These are phyloP conservation scores for Choloepus didactylus DNA, from an alignment of 2,797 vertebrate genomes.

Conservation along the genomic window DNA sequence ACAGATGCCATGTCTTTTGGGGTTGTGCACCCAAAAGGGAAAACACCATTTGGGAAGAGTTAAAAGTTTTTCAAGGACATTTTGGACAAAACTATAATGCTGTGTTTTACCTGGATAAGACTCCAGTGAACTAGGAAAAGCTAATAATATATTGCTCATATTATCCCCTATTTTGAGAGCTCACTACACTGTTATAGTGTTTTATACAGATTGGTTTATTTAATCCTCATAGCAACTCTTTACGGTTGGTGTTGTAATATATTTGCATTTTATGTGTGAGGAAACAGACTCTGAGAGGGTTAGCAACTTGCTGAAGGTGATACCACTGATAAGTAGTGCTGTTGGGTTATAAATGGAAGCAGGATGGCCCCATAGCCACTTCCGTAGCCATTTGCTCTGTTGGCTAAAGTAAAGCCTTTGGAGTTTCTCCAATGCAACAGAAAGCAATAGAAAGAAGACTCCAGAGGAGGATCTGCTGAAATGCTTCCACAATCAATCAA, in stretches of 20 bases:
- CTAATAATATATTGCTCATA: background rate
- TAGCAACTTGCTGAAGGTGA: background rate
- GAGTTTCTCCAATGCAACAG: background rate
- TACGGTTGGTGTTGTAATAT: background rate
- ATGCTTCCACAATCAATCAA: background rate
- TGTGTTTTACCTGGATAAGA: background rate
- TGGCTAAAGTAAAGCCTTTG: background rate
- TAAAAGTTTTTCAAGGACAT: background rate
- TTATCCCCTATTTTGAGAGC: background rate
- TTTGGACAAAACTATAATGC: background rate
- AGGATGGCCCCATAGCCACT: background rate
- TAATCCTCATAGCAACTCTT: slow-evolving; percentile 11
- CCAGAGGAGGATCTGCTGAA: slow-evolving; percentile 17
- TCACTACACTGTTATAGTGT: background rate
- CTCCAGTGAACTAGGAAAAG: background rate
- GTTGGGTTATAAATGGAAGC: background rate
- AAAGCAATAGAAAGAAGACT: slow-evolving; percentile 18
- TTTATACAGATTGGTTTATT: slow-evolving; percentile 1
- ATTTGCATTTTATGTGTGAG: slow-evolving; percentile 20
- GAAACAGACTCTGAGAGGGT: background rate
- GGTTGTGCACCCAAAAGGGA: background rate
- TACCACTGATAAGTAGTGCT: background rate
- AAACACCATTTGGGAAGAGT: background rate
- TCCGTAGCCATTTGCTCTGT: background rate
- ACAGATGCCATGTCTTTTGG: background rate